Base-by-base conservation (phyloP, 2,888 invertebrate species). In the Hirtodrosophila cameraria region DNA sequence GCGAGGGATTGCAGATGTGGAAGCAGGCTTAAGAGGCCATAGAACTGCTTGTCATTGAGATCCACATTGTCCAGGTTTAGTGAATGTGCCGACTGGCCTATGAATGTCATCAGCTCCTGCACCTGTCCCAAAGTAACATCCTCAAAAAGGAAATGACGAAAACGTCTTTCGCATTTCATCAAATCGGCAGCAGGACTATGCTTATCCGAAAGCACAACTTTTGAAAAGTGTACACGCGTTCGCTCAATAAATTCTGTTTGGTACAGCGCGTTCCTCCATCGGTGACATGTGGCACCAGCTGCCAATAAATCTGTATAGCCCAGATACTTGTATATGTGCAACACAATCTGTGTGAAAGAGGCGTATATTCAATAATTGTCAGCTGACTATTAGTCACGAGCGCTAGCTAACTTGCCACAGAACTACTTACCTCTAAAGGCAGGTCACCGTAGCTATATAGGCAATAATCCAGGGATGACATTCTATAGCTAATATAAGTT, bases 241-340 rank as follows among this genome's bases (percentile, higher is more conserved):
- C 88, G 87, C 3, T 72, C 75, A 20, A 88, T 86, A 27, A 92
- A 92, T 64, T 92, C 92, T 1, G 90, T 90, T 78, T 94, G 93
- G 77, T 94, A 92, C 4, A 94, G 93, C 9, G 95, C 95, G 62
- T 93, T 92, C 67, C 94, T 93, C 95, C 95, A 95, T 0, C 92
- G 90, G 12, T 90, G 92, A 86, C 94, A 94, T 16, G 94, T 94
- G 71, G 94, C 91, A 70, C 94, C 93, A 28, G 94, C 94, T 38
- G 93, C 91, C 88, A 94, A 93, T 72, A 94, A 91, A 86, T 95
- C 95, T 1, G 94, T 92, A 73, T 93, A 92, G 28, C 93, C 92
- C 70, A 94, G 89, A 88, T 93, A 94, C 70, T 93, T 92, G 86
- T 94, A 93, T 66, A 94, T 92, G 72, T 93, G 92, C 55, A 94